These are phyloP conservation scores for Vesta saturnalis DNA, from an alignment of 2,888 invertebrate species.

Conservation along the genomic window DNA sequence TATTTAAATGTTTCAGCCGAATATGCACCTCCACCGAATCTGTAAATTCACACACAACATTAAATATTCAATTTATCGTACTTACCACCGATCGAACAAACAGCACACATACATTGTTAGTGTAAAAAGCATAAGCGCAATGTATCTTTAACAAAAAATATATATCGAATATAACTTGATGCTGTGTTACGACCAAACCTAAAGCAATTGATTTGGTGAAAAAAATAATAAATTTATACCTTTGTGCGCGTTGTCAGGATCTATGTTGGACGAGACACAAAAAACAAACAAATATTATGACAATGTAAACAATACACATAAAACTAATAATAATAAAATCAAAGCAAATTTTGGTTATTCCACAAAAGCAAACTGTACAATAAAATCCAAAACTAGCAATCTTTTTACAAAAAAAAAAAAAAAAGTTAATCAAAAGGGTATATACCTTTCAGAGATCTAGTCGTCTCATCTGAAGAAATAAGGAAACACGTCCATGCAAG, in stretches of 20 bases:
- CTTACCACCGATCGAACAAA: conserved; percentile 9
- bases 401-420: conserved; percentile 18
- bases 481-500: conserved; percentile 51
- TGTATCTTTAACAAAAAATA: not conserved
- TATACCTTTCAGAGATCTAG: conserved; percentile 54
- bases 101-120: conserved; percentile 15
- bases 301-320: conserved; percentile 47
- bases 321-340: conserved; percentile 45
- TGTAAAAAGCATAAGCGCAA: conserved; percentile 16
- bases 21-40: conserved; percentile 37
- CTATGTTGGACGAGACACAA: conserved; percentile 55
- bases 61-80: not conserved
- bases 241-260: conserved; percentile 59
- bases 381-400: no score
- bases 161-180: no score
- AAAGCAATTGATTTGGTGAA: conserved; percentile 21
- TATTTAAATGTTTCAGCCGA: conserved; percentile 4
- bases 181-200: conserved; percentile 28
- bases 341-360: not conserved
- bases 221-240: conserved; percentile 57
- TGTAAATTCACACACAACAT: conserved; percentile 13
- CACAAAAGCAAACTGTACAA: conserved; percentile 5
- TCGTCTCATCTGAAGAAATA: conserved; percentile 56
- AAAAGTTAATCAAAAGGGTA: conserved; percentile 45
- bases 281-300: conserved; percentile 24